Base-by-base conservation (phyloP, 2,797 vertebrate species). In the Taenioides sp. region DNA sequence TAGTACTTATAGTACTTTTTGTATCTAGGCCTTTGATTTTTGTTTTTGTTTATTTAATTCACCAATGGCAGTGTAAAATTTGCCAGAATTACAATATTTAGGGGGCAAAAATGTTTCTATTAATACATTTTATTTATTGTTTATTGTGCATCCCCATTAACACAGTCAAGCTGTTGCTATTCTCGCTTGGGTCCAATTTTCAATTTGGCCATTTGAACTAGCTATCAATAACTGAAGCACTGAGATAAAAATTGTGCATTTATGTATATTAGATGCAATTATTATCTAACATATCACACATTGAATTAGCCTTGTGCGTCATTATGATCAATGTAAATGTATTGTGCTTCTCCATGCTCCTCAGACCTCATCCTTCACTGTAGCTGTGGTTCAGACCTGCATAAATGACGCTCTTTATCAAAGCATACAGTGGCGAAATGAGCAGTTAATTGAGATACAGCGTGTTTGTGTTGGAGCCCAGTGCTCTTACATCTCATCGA, bases 391-490 rank as follows among this genome's bases (percentile, higher is more conserved):
- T 71, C 57, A 75, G 34, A 47, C 72, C 72, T 60, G 62, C 78
- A 79, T 77, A 77, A 84, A 86, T 47, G 68, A 74, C 80, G 76
- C 78, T 76, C 69, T 92, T 90, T 74, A 89, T 93, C 88, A 92
- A 82, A 86, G 77, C 52, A 74, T 72, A 75, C 72, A 50, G 65
- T 60, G 64, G 67, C 27, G 62, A 74, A 76, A 80, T 78, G 74
- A 80, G 77, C 67, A 59, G 83, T 88, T 92, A 93, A 94, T 94
- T 93, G 91, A 93, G 93, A 93, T 80, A 79, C 90, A 90, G 80
- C 40, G 82, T 71, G 88, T 89, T 92, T 87, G 89, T 89, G 84
- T 87, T 57, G 65, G 70, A 18, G 71, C 78, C 75, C 84, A 88
- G 87, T 77, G 73, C 86, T 82, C 80, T 80, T 81, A 86, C 83